These are phyloP conservation scores for Ceriagrion tenellum DNA, from an alignment of 2,888 invertebrate genomes.

Conservation along the genomic window DNA sequence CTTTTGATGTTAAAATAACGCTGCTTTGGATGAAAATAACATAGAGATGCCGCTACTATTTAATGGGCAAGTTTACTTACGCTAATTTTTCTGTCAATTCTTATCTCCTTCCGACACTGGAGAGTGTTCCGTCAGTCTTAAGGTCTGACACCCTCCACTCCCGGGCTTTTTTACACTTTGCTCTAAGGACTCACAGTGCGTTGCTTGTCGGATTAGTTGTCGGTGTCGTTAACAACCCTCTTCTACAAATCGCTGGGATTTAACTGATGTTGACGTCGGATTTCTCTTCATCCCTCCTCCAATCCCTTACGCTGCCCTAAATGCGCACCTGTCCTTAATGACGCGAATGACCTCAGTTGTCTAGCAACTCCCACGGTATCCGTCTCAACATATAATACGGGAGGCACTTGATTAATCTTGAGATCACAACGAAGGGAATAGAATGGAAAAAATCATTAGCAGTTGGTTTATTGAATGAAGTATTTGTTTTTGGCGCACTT, in stretches of 20 bases:
- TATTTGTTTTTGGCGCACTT: no score
- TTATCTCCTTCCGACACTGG: no score
- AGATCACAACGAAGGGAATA: neutral
- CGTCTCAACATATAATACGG: neutral
- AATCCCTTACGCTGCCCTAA: neutral
- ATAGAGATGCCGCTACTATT: no score
- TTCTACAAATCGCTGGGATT: neutral
- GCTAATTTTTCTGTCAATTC: no score
- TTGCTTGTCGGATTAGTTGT: neutral
- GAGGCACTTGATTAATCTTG: neutral
- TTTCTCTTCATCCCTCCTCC: neutral
- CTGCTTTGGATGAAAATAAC: no score
- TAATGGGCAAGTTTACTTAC: no score
- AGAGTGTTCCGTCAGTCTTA: no score
- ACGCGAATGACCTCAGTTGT: conserved; percentile 7
- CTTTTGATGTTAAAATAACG: no score
- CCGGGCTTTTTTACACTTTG: no score
- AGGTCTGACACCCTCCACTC: no score
- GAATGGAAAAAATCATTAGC: no score
- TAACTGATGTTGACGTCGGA: neutral
- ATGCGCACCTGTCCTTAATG: neutral
- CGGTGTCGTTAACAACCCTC: neutral
- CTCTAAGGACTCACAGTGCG: neutral
- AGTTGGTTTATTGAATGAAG: neutral
- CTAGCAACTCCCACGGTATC: neutral